These are phyloP conservation scores for Thrips palmi DNA, from an alignment of 1,140 invertebrate genomes.

Conservation along the genomic window DNA sequence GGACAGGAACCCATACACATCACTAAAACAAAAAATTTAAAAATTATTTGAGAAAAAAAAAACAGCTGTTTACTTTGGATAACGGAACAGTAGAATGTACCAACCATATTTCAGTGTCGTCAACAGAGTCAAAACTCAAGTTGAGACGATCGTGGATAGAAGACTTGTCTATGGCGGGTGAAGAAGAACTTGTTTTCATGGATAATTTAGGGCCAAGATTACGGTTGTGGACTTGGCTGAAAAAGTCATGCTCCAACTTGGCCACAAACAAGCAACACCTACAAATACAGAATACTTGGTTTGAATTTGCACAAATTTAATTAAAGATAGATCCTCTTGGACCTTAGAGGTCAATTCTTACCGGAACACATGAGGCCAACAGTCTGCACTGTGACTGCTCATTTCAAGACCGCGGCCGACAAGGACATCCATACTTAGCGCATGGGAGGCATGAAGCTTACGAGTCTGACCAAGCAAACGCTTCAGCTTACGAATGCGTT, in stretches of 20 bases:
- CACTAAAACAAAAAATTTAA: conserved; percentile 29
- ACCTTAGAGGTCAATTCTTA: conserved; percentile 26
- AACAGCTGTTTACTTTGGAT: conserved; percentile 15
- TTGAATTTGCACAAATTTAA: conserved; percentile 1
- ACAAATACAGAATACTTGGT: conserved; percentile 4
- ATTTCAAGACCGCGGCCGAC: conserved; percentile 63
- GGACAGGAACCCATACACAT: conserved; percentile 65
- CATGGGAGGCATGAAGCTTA: conserved; percentile 57
- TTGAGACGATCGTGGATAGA: conserved; percentile 24
- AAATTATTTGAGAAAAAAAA: too few species aligned
- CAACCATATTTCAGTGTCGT: conserved; percentile 59
- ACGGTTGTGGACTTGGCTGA: conserved; percentile 40
- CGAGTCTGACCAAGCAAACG: too few species aligned
- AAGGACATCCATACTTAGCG: conserved; percentile 76
- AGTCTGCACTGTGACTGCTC: conserved; percentile 75
- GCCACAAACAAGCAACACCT: conserved; percentile 72
- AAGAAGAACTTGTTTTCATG: conserved; percentile 3
- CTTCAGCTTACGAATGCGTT: too few species aligned
- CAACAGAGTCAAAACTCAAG: conserved; percentile 32
- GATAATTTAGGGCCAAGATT: conserved; percentile 9
- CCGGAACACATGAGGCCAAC: conserved; percentile 85
- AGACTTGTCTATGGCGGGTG: conserved; percentile 9
- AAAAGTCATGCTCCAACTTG: conserved; percentile 73
- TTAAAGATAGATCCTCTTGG: not conserved
- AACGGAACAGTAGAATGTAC: conserved; percentile 8